These are phyloP conservation scores for Emys orbicularis DNA, from an alignment of 2,797 vertebrate genomes.

Conservation along the genomic window DNA sequence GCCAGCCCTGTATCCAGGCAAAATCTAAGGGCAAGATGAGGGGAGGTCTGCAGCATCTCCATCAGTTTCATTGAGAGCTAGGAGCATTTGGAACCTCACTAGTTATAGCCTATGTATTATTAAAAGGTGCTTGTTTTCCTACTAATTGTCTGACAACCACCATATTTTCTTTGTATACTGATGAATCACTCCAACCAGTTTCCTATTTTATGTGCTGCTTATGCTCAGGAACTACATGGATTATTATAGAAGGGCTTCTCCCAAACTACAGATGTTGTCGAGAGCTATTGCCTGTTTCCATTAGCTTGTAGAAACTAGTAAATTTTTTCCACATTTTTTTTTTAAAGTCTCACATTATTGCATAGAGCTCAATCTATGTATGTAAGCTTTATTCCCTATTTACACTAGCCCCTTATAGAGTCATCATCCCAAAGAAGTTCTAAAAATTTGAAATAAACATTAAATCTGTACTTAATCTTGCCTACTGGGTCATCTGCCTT, in stretches of 20 bases:
- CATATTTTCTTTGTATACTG: not conserved
- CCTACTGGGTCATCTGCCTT: constrained; percentile 19
- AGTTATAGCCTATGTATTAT: not conserved
- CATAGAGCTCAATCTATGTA: not conserved
- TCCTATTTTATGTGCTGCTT: not conserved
- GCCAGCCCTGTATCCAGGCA: not conserved
- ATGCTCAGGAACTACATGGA: not conserved
- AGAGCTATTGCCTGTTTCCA: not conserved
- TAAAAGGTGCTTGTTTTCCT: not conserved
- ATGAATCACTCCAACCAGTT: not conserved
- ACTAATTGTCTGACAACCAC: no score
- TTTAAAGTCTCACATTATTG: not conserved
- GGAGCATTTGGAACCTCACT: not conserved
- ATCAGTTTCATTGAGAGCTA: not conserved
- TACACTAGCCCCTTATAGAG: not conserved
- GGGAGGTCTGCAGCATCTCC: not conserved
- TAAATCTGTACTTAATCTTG: constrained; percentile 17
- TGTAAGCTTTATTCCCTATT: not conserved
- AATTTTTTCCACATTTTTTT: not conserved
- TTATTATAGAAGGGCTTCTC: not conserved
- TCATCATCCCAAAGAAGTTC: not conserved
- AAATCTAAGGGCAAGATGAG: not conserved
- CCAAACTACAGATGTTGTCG: not conserved
- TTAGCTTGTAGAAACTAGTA: not conserved
- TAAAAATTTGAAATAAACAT: not conserved